Evolutionary conservation across 2,113 vertebrate species (phyloP).

Genomic region (Suricata suricatta): DNA sequence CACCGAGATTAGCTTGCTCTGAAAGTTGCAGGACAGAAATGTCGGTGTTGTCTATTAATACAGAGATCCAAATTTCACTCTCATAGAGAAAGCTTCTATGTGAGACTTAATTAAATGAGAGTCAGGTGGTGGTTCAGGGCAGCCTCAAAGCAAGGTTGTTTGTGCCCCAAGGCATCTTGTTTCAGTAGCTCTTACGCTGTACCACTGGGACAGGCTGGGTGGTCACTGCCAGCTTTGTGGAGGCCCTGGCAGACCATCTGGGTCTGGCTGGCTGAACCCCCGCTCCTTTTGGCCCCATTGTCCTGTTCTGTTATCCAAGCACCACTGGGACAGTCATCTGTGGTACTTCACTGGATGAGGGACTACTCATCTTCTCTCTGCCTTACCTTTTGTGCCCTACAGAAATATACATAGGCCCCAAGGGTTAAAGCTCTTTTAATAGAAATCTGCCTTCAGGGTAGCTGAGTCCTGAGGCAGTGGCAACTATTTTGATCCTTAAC

Average conservation of each 20-base stretch:
- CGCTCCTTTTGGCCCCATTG: background rate
- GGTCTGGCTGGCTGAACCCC: background rate
- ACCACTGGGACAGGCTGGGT: background rate
- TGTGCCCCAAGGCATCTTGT: background rate
- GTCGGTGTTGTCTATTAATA: background rate
- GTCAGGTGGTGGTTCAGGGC: background rate
- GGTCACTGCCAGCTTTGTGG: background rate
- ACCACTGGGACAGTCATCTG: background rate
- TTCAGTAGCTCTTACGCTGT: background rate
- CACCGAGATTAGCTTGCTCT: background rate
- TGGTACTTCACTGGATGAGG: background rate
- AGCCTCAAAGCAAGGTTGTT: background rate
- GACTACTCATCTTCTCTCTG: background rate
- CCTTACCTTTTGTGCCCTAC: background rate
- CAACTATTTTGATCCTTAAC: background rate
- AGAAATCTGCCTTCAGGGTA: background rate
- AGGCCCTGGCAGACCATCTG: background rate
- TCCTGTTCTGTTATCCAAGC: background rate
- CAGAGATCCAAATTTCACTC: background rate
- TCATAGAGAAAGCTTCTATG: background rate
- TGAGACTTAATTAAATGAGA: background rate
- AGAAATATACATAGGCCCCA: background rate
- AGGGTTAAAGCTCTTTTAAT: background rate
- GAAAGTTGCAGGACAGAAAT: background rate
- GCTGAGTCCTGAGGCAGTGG: background rate